phyloP scores from a whole-genome alignment of 2,888 invertebrate species.

The Apotomis turbidana region DNA sequence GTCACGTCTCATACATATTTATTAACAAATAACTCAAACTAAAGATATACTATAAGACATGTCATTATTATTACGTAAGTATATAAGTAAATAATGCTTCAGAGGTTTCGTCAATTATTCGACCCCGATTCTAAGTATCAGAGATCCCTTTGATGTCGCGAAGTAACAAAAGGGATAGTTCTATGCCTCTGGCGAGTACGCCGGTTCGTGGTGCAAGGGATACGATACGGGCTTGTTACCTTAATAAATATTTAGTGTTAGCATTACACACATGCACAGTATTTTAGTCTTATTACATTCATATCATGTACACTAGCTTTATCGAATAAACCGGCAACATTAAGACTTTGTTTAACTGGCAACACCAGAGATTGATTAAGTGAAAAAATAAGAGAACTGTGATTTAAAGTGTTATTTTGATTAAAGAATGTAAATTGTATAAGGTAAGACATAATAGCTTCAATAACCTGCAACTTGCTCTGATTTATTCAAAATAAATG shows the following conservation, averaged over 20 bases:
- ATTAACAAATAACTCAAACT: background rate
- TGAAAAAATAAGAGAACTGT: no score
- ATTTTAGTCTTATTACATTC: no score
- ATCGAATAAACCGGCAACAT: no score
- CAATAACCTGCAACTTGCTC: no score
- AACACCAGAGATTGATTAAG: no score
- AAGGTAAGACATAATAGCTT: no score
- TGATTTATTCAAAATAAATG: no score
- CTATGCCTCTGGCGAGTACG: conserved; percentile 44
- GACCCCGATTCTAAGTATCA: conserved; percentile 53
- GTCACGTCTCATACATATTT: background rate
- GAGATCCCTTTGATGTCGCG: conserved; percentile 63
- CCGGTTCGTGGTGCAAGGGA: conserved; percentile 20
- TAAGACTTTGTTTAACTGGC: no score
- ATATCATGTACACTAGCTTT: no score
- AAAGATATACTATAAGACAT: background rate
- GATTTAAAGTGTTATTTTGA: no score
- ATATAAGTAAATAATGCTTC: conserved; percentile 57
- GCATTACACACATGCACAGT: no score
- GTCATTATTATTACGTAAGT: conserved; percentile 1
- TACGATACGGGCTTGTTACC: background rate
- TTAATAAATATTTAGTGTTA: background rate
- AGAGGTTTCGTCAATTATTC: conserved; percentile 62
- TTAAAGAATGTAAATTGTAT: no score
- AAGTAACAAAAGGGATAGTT: conserved; percentile 62